Percentiles rank a stretch among this genome's conserved stretches.
These are phyloP conservation scores for Lagodon rhomboides DNA, from an alignment of 2,797 vertebrate genomes.

Conservation along the genomic window DNA sequence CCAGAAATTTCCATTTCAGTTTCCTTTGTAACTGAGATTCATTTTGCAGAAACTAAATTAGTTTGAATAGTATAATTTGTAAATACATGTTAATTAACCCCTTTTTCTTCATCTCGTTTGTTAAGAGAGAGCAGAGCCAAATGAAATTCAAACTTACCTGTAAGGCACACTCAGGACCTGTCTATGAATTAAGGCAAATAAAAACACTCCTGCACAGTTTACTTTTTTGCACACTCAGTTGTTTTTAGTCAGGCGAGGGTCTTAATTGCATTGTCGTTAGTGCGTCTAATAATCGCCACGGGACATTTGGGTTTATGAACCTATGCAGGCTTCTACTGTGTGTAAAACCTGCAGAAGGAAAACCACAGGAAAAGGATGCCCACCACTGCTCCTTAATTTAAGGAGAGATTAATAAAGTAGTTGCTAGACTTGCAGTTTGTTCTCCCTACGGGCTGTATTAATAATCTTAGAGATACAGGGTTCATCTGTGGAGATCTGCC, in stretches of 20 bases:
- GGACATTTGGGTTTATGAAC: constrained; percentile 84
- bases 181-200: constrained; percentile 79
- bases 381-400: constrained; percentile 83
- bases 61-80: constrained; percentile 86
- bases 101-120: constrained; percentile 68
- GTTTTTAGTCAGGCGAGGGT: constrained; percentile 77
- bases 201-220: constrained; percentile 79
- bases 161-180: constrained; percentile 77
- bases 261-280: constrained; percentile 85
- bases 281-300: constrained; percentile 82
- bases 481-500: constrained; percentile 83
- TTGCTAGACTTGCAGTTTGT: constrained; percentile 87
- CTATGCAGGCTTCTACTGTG: constrained; percentile 68
- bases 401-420: constrained; percentile 85
- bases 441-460: constrained; percentile 85
- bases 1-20: constrained; percentile 74
- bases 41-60: constrained; percentile 80
- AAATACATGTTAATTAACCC: constrained; percentile 85
- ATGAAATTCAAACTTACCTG: constrained; percentile 86
- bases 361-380: constrained; percentile 81
- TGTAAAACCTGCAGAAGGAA: constrained; percentile 78
- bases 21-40: constrained; percentile 82
- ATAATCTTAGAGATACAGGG: constrained; percentile 82
- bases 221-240: constrained; percentile 84
- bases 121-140: constrained; percentile 70